Base-by-base conservation (phyloP, 2,888 invertebrate genomes). In the Cerastis leucographa region DNA sequence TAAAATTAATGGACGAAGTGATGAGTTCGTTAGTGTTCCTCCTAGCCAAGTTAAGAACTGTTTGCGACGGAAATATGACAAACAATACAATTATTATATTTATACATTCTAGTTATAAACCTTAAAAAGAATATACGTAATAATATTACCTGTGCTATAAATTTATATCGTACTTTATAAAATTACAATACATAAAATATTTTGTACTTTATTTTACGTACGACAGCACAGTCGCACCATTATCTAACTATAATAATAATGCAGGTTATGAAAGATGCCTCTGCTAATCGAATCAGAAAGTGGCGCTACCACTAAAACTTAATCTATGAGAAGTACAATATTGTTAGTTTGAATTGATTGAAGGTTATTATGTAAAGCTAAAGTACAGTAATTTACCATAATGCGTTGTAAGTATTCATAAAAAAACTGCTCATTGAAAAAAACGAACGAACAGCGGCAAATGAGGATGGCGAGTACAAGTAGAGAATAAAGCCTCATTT, bases 1-100 rank as follows among this genome's bases (percentile, higher is more conserved):
- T 96, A 94, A 96, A 96, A 95, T 95, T 96, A 96, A 96, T 96
- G 96, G 96, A 96, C 96, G 96, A 96, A 96, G 95, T 96, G 94
- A 94, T 93, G 95, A 95, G 95, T 96, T 96, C 96, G 96, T 96
- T 96, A 96, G 95, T 96, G 95, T 94, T 95, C 94, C 94, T 95
- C 94, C 94, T 94, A 95, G 95, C 94, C 94, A 94, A 94, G 94
- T 94, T 93, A 93, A 95, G 94, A 95, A 96, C 94, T 94, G 94
- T 94, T 95, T 95, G 95, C 95, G 96, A 96, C 96, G 96, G 96
- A 96, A 95, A 95, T 93, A 93, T 96, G 94, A 95, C 95, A 95
- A 95, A 96, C 93, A 92, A 95, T 93, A 94, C 83, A 89, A 88
- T 91, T 93, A 89, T 84, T 90, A 87, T 88, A 89, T 89, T 92